Conservation (phyloP, 2,888 invertebrate species). For the Drosophila prostipennis region DNA sequence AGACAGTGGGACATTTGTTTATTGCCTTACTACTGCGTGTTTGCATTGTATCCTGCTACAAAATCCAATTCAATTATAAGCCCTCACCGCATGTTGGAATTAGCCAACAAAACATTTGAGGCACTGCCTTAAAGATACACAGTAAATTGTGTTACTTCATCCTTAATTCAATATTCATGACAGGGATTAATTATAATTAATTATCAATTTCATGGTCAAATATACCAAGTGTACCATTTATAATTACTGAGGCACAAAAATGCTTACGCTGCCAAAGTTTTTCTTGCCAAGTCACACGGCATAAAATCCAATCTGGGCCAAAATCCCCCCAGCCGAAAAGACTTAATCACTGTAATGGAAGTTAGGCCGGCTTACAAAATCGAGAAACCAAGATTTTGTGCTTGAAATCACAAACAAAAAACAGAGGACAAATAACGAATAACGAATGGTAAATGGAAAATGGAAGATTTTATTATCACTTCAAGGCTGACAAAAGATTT, state of each 20-base stretch:
- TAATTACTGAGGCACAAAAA: constrained; percentile 9
- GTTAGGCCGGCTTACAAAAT: constrained; percentile 10
- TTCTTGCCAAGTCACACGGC: constrained; percentile 29
- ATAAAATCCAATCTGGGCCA: constrained; percentile 16
- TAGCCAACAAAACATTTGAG: constrained; percentile 4
- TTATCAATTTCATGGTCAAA: constrained; percentile 20
- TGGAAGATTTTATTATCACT: constrained; percentile 27
- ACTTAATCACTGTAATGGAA: constrained; percentile 47
- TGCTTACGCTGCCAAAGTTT: constrained; percentile 5
- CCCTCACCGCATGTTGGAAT: constrained; percentile 15
- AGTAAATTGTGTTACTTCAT: neutral
- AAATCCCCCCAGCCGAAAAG: constrained; percentile 7
- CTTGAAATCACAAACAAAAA: constrained; percentile 28
- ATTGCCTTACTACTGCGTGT: constrained; percentile 16
- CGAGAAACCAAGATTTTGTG: constrained; percentile 32
- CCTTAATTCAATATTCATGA: constrained; percentile 25
- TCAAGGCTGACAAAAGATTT: constrained; percentile 36
- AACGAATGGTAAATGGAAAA: constrained; percentile 16
- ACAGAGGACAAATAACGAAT: neutral
- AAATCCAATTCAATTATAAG: constrained; percentile 31
- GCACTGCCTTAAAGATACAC: constrained; percentile 1
- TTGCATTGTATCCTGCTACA: constrained; percentile 13
- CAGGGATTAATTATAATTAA: constrained; percentile 31
- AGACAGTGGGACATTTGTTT: constrained; percentile 25
- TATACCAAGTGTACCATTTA: constrained; percentile 5